Evolutionary conservation across 1,140 invertebrate genomes (phyloP).

Genomic region (Delia radicum): DNA sequence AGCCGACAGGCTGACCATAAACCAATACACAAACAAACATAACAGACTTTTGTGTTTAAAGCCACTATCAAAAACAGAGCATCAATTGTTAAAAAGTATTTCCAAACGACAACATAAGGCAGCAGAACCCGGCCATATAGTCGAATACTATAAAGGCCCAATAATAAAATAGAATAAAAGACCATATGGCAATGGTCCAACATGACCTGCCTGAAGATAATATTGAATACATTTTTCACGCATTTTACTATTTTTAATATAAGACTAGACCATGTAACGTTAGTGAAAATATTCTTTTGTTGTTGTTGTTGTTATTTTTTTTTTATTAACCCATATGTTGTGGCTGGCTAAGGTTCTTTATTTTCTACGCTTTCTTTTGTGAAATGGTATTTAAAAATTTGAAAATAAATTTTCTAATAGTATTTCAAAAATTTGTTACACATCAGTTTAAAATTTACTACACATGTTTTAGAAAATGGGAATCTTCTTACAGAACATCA

Average conservation of each 20-base stretch:
- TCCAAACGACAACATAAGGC: background rate
- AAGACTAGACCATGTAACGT: background rate
- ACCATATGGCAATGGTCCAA: constrained; percentile 18
- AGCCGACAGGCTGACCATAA: background rate
- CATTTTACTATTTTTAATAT: background rate
- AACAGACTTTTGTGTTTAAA: background rate
- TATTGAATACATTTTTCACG: constrained; percentile 19
- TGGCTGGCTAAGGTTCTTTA: background rate
- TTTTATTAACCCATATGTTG: constrained; percentile 7
- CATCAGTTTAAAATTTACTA: constrained; percentile 17
- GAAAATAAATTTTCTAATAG: background rate
- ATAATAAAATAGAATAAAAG: background rate
- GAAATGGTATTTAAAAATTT: background rate
- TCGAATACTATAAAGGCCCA: background rate
- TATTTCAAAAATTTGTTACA: constrained; percentile 15
- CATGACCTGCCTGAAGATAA: constrained; percentile 12
- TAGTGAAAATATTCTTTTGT: background rate
- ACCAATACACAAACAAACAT: background rate
- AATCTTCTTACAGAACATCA: background rate
- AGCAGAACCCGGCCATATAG: background rate
- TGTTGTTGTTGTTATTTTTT: background rate
- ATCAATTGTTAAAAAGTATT: constrained; percentile 3
- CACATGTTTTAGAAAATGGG: constrained; percentile 8
- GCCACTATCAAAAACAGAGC: constrained; percentile 10
- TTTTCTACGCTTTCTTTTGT: background rate